Base-by-base conservation (phyloP, 2,113 vertebrate species). In the Pagrus major region DNA sequence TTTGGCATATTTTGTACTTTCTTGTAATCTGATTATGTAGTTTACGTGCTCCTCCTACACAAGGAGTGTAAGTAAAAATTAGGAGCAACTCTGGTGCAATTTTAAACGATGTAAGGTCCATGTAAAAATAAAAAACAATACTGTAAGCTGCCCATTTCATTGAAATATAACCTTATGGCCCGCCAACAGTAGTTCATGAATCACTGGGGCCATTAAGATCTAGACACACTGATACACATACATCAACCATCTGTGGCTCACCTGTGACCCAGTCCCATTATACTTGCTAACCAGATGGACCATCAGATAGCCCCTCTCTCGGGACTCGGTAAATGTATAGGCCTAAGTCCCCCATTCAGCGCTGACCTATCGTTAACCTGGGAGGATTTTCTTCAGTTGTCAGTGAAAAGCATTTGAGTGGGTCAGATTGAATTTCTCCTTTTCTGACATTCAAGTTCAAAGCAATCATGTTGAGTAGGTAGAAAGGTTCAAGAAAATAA, bases 361-460 rank as follows among this genome's bases (percentile, higher is more conserved):
- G 0, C 39, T 81, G 81, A 84, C 79, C 86, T 56, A 31, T 88
- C 54, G 21, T 88, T 91, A 88, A 90, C 85, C 90, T 76, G 58
- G 23, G 52, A 81, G 64, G 70, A 72, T 84, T 90, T 85, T 75
- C 76, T 66, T 66, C 52, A 63, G 64, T 70, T 83, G 59, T 74
- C 73, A 54, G 56, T 71, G 63, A 88, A 86, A 88, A 77, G 42
- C 42, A 54, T 89, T 84, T 27, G 21, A 73, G 70, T n/a, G 52
- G 56, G 31, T 76, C 65, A 83, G 84, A 90, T 89, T 69, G 64
- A 89, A 80, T 91, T 88, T 86, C 86, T 78, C 42, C 52, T 69
- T 88, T 63, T 70, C 67, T 82, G 61, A 79, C 72, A 76, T 74
- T 79, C 29, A 78, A 69, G 54, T 90, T 92, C 81, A 88, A 88